Evolutionary conservation across 92 coral and sea anemone species (phyloP).

Genomic region (Paramuricea clavata): DNA sequence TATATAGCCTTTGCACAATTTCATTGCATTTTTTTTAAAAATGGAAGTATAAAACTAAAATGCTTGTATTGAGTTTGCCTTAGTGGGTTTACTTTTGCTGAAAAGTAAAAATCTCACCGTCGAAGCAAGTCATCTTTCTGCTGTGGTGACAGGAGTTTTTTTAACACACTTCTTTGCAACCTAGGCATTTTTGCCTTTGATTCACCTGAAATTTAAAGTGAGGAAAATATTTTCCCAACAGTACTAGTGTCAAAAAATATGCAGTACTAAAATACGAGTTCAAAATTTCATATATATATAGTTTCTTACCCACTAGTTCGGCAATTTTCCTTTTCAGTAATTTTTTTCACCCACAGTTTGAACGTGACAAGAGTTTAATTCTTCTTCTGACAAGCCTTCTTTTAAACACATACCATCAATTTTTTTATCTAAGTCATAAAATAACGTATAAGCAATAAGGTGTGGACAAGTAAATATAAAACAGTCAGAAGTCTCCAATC

Average conservation of each 20-base stretch:
- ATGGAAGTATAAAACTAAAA: no score
- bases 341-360: conserved; percentile 45
- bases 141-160: conserved; percentile 29
- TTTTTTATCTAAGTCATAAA: conserved; percentile 52
- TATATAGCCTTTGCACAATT: no score
- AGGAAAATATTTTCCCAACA: background rate
- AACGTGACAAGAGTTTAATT: conserved; percentile 41
- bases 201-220: background rate
- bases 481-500: no score
- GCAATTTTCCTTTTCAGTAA: conserved; percentile 55
- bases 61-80: background rate
- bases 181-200: background rate
- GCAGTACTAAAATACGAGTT: background rate
- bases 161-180: background rate
- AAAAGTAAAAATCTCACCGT: conserved; percentile 6
- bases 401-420: conserved; percentile 12
- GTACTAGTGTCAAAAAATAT: background rate
- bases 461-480: background rate
- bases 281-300: background rate
- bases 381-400: conserved; percentile 46
- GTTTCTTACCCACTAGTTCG: conserved; percentile 53
- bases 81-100: background rate
- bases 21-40: no score
- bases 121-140: conserved; percentile 43
- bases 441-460: no score